Base-by-base conservation (phyloP, 2,113 vertebrate genomes). In the Datnioides undecimradiatus region DNA sequence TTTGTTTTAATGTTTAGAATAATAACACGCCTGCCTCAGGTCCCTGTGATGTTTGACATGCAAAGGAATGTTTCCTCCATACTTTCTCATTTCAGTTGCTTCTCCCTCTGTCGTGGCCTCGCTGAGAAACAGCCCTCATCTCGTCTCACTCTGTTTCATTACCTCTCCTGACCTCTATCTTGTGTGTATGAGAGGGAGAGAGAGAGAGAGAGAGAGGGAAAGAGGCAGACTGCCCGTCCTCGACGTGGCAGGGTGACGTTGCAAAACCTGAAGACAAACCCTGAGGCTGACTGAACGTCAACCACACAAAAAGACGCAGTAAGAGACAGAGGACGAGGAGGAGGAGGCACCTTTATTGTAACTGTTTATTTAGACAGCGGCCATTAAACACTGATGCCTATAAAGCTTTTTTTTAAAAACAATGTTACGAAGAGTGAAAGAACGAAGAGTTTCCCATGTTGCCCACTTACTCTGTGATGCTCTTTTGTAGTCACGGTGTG, bases 241-340 rank as follows among this genome's bases (percentile, higher is more conserved):
- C 91, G 60, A 93, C 91, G 91, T 93, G 91, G 91, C 91, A 93
- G 85, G 85, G 81, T 89, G 90, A 91, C 89, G 90, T 90, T 88
- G 86, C 88, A 89, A 76, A 86, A 58, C 58, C 75, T 54, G 45
- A 72, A 69, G 80, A 78, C 74, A 73, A 88, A 74, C 49, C 76
- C 76, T 17, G 64, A 45, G 48, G 33, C 55, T 72, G 54, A 57
- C 52, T 25, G 57, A 82, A 63, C 73, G 51, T 65, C 67, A 62
- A 52, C 67, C 14, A 38, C 1, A 34, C 13, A 78, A 41, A 5
- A 71, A 43, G n/a, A 45, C 38, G 62, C 31, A 70, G 21, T 2
- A 7, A 11, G 31, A 36, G 23, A 43, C 5, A 43, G 67, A 59
- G 55, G 0, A 46, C 49, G 49, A 77, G 55, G 0, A 46, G 54